Base-by-base conservation (phyloP, 2,888 invertebrate species). In the Caradrina kadenii region DNA sequence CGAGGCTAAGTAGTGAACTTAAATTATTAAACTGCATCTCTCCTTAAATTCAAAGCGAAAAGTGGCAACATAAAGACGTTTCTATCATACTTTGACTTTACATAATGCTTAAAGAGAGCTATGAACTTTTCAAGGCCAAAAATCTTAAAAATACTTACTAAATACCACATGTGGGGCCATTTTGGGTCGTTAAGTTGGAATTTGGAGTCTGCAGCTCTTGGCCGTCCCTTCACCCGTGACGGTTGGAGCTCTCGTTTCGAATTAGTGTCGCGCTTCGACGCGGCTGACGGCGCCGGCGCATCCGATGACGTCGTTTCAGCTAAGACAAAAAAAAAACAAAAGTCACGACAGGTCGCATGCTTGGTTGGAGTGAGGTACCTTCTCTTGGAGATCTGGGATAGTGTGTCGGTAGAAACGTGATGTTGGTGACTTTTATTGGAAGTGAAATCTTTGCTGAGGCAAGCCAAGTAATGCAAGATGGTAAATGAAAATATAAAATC, bases 81-180 rank as follows among this genome's bases (percentile, higher is more conserved):
- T 39, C 13, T 39, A 2, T 13, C 39, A 39, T 13, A 39, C 39
- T 39, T 11, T 13, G 39, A 11, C 39, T 13, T 13, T 39, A 39
- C 3, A 1, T 39, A 35, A 8, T 45, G 15, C 1, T 3, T 39
- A 39, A 39, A 22, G 39, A 54, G 45, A n/a, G 39, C 21, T 15
- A 66, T 66, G 26, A 70, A 67, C 54, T 2, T 54, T 39, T 22
- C 48, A 75, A 75, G 68, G 39, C 6, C 31, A 22, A 42, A 26
- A 22, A 53, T 5, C 11, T 15, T 13, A 31, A n/a, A 4, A 11
- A 69, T 81, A 97, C 98, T 97, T 96, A 99, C 99, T 97, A 99
- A 96, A 96, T 99, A 99, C 99, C 99, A 99, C 99, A 99, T 99
- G 85, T 97, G 97, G 48, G 98, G 97, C 99, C 99, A 99, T 93